Percentiles rank a stretch among this genome's conserved stretches.
These are phyloP conservation scores for Caenorhabditis virilis DNA, from an alignment of 2,888 invertebrate species.

Conservation along the genomic window DNA sequence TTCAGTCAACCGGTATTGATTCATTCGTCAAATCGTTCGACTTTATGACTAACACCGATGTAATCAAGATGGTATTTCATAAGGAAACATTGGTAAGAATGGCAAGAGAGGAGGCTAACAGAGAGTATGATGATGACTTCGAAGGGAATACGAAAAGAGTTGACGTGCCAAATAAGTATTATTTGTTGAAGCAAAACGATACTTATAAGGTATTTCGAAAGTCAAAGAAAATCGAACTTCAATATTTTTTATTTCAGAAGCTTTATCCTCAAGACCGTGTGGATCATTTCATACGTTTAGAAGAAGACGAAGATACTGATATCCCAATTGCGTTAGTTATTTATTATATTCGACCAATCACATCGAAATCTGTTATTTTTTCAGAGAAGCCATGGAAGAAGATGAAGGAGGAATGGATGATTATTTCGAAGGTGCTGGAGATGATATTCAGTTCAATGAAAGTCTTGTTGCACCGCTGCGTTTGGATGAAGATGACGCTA, in stretches of 20 bases:
- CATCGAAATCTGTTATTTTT: too few relatives aligned
- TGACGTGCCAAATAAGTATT: not conserved
- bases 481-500: not conserved
- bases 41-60: conserved; percentile 20
- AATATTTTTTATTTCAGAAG: not conserved
- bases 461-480: conserved; percentile 1
- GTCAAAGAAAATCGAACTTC: not conserved
- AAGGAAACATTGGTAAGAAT: conserved; percentile 4
- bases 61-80: conserved; percentile 19
- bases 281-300: not conserved
- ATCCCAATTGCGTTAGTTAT: not conserved
- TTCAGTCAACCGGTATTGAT: conserved; percentile 13
- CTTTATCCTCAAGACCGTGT: not conserved
- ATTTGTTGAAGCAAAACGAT: not conserved
- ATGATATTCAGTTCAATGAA: conserved; percentile 8
- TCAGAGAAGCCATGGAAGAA: not conserved
- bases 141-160: not conserved
- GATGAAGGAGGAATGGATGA: conserved; percentile 3
- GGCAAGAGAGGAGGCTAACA: not conserved
- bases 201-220: not conserved
- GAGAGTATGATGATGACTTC: not conserved
- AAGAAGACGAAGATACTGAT: conserved; percentile 1
- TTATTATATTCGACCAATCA: too few relatives aligned
- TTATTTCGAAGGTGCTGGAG: conserved; percentile 1
- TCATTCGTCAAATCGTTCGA: conserved; percentile 24